Percentiles rank a stretch among this genome's conserved stretches.
phyloP scores from a whole-genome alignment of 2,888 invertebrate species.

The Pediacus dermestoides region DNA sequence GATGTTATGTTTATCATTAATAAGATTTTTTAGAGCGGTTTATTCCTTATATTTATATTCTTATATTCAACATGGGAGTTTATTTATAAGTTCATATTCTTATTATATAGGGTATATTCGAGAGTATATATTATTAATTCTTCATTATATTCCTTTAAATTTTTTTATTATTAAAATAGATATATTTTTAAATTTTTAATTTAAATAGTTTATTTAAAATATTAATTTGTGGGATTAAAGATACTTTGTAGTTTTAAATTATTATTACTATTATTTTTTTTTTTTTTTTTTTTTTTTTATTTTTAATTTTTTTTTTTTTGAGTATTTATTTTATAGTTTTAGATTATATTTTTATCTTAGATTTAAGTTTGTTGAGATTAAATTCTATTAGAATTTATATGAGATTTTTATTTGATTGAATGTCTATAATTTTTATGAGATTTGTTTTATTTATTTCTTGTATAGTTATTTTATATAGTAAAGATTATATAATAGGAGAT shows the following conservation, averaged over 20 bases:
- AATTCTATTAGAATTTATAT: constrained; percentile 53
- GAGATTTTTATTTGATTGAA: constrained; percentile 62
- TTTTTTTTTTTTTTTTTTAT: constrained; percentile 53
- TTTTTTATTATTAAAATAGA: constrained; percentile 51
- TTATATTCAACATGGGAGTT: constrained; percentile 59
- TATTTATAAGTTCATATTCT: constrained; percentile 53
- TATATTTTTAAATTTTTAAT: constrained; percentile 49
- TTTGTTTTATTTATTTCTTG: constrained; percentile 66
- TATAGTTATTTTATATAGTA: constrained; percentile 62
- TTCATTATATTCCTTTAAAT: constrained; percentile 65
- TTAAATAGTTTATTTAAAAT: constrained; percentile 67
- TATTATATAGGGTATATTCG: constrained; percentile 53
- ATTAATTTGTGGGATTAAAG: constrained; percentile 64
- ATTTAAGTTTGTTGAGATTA: constrained; percentile 56
- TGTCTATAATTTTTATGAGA: constrained; percentile 61
- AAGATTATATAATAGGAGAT: constrained; percentile 60
- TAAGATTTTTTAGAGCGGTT: constrained; percentile 62
- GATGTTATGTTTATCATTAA: constrained; percentile 56
- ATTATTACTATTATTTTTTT: constrained; percentile 49
- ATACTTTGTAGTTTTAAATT: constrained; percentile 54
- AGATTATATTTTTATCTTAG: constrained; percentile 55
- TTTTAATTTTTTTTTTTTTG: constrained; percentile 48
- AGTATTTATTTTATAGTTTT: constrained; percentile 44
- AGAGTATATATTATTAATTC: constrained; percentile 59
- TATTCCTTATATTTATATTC: constrained; percentile 66